Conservation (phyloP, 1,140 invertebrate genomes). For the Pollicipes pollicipes region DNA sequence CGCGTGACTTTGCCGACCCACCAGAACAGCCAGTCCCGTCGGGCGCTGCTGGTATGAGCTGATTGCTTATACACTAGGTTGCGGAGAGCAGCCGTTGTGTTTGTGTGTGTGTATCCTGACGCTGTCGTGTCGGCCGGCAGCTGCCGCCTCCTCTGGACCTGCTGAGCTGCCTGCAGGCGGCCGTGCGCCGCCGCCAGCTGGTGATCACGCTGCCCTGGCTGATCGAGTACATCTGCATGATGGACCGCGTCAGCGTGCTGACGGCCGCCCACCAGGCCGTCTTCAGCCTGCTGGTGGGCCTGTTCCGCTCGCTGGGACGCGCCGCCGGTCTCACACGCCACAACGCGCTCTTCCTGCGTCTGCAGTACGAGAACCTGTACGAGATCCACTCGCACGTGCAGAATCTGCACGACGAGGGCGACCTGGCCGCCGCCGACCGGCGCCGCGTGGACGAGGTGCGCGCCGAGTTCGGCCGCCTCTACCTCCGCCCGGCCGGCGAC, state of each 20-base stretch:
- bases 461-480: not conserved
- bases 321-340: not conserved
- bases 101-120: too few species aligned
- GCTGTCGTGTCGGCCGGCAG: not conserved
- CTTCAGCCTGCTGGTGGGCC: not conserved
- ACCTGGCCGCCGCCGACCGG: not conserved
- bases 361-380: not conserved
- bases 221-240: not conserved
- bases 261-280: not conserved
- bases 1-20: too few species aligned
- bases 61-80: too few species aligned
- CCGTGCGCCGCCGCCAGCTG: not conserved
- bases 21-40: too few species aligned
- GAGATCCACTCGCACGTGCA: constrained; percentile 5
- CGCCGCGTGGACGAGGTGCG: not conserved
- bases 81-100: too few species aligned
- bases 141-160: constrained; percentile 1
- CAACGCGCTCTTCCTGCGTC: not conserved
- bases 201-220: not conserved
- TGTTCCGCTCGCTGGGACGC: not conserved
- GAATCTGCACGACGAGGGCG: not conserved
- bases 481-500: not conserved
- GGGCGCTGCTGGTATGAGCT: too few species aligned
- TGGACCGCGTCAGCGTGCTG: not conserved
- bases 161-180: not conserved